Percentiles rank a stretch among this genome's conserved stretches.
These are phyloP conservation scores for Magallana gigas DNA, from an alignment of 1,140 invertebrate genomes.

Conservation along the genomic window DNA sequence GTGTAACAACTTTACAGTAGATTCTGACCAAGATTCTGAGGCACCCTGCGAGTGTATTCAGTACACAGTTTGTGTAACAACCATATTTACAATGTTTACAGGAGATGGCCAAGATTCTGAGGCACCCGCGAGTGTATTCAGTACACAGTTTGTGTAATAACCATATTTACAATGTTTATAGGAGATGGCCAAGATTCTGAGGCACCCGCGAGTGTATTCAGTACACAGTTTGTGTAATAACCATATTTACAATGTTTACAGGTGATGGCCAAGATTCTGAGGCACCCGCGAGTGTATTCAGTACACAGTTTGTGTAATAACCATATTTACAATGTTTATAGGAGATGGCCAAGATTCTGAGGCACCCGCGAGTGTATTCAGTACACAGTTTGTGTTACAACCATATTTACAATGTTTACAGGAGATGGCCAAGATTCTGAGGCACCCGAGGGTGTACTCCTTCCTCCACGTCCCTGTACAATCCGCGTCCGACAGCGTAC, in stretches of 20 bases:
- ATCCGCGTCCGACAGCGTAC: slow-evolving; percentile 94
- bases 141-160: too few relatives aligned
- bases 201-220: slow-evolving; percentile 93
- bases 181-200: slow-evolving; percentile 93
- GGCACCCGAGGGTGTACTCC: slow-evolving; percentile 93
- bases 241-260: not conserved
- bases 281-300: too few relatives aligned
- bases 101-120: slow-evolving; percentile 93
- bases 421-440: slow-evolving; percentile 93
- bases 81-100: slow-evolving; percentile 67
- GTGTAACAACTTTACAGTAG: too few relatives aligned
- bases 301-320: too few relatives aligned
- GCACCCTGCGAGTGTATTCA: slow-evolving; percentile 93
- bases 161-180: slow-evolving; percentile 67
- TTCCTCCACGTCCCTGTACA: slow-evolving; percentile 99
- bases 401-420: slow-evolving; percentile 67
- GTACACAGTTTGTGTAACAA: too few relatives aligned
- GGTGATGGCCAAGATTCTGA: too few relatives aligned
- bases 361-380: slow-evolving; percentile 87
- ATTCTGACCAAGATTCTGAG: slow-evolving; percentile 90
- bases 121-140: slow-evolving; percentile 93
- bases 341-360: slow-evolving; percentile 93
- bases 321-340: slow-evolving; percentile 67
- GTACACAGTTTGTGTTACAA: too few relatives aligned
- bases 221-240: too few relatives aligned